A percentile compares a stretch with the other conserved stretches of the same genome.
These are phyloP conservation scores for Drosophila neoperkinsi DNA, from an alignment of 2,888 invertebrate genomes.

Conservation along the genomic window DNA sequence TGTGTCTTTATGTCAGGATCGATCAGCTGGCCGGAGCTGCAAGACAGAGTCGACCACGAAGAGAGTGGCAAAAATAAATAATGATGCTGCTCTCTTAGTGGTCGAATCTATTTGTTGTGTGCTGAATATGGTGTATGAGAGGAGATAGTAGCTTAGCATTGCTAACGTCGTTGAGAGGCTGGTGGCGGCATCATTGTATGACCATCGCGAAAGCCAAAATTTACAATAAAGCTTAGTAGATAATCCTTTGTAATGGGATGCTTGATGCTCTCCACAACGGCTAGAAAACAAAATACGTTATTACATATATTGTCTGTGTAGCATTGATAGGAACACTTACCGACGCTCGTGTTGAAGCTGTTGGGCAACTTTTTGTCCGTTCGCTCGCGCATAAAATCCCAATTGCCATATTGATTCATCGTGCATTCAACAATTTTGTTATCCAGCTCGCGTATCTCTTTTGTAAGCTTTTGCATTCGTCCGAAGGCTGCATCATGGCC, in stretches of 20 bases:
- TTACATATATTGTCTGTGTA: constrained; percentile 66
- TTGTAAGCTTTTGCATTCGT: constrained; percentile 90
- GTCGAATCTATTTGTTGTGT: constrained; percentile 4
- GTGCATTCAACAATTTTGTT: constrained; percentile 99
- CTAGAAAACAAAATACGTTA: constrained; percentile 85
- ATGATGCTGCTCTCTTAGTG: neutral
- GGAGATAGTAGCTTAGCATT: constrained; percentile 16
- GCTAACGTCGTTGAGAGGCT: constrained; percentile 48
- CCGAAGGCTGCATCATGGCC: constrained; percentile 89
- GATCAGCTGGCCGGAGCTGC: neutral
- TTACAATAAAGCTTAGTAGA: constrained; percentile 90
- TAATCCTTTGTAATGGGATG: constrained; percentile 94
- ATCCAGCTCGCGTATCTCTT: constrained; percentile 91
- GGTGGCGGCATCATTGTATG: constrained; percentile 90
- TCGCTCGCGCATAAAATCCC: constrained; percentile 97
- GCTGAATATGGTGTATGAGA: constrained; percentile 18
- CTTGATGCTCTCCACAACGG: constrained; percentile 93
- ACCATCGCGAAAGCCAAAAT: constrained; percentile 88
- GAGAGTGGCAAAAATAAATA: neutral
- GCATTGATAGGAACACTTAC: constrained; percentile 81
- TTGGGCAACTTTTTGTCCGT: constrained; percentile 99
- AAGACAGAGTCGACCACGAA: neutral
- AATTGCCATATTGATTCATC: constrained; percentile 89
- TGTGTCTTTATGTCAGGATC: constrained; percentile 18
- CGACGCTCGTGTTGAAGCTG: constrained; percentile 91